Evolutionary conservation across 2,797 vertebrate genomes (phyloP).

Genomic region (Thalassophryne amazonica): DNA sequence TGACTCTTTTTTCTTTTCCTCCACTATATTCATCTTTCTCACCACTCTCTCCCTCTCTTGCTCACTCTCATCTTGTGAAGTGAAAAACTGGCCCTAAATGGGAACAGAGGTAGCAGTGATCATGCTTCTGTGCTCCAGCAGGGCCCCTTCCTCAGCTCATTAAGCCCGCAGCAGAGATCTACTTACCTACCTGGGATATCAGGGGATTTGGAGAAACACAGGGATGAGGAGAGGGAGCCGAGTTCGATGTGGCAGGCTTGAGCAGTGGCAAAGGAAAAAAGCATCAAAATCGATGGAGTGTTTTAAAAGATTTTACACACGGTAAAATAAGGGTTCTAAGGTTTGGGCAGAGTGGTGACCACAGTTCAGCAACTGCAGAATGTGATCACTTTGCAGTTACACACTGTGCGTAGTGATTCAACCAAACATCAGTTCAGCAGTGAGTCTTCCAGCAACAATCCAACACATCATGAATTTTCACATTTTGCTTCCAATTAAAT

Average conservation of each 20-base stretch:
- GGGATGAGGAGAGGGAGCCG: background rate
- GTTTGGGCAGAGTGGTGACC: background rate
- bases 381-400: background rate
- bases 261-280: background rate
- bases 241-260: background rate
- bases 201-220: constrained; percentile 12
- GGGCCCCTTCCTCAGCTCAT: constrained; percentile 52
- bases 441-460: too few species aligned
- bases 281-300: background rate
- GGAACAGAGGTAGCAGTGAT: constrained; percentile 49
- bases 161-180: constrained; percentile 42
- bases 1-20: background rate
- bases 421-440: too few species aligned
- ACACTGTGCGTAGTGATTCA: background rate
- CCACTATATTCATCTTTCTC: background rate
- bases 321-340: background rate
- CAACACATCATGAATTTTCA: too few species aligned
- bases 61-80: constrained; percentile 13
- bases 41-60: too few species aligned
- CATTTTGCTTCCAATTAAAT: too few species aligned
- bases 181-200: constrained; percentile 32
- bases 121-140: constrained; percentile 26
- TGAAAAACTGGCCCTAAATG: constrained; percentile 37
- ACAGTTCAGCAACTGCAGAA: background rate
- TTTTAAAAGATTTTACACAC: background rate